phyloP scores from a whole-genome alignment of 1,140 invertebrate genomes.

The Pachyrhynchus sulphureomaculatus region DNA sequence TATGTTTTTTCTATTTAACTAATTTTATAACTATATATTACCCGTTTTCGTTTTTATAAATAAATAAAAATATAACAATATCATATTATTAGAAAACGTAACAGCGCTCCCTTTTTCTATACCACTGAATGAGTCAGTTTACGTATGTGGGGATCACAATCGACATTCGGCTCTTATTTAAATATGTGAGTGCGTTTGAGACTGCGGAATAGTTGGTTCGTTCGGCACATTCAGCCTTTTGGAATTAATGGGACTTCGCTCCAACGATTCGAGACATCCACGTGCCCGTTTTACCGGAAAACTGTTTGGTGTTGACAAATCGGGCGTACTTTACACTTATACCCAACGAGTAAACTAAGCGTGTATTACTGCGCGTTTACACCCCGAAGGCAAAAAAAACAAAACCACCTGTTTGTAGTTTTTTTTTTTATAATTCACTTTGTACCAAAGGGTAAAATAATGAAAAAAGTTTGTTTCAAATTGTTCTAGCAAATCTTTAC shows the following conservation, averaged over 20 bases:
- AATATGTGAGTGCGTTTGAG: slow-evolving; percentile 7
- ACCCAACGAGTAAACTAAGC: slow-evolving; percentile 32
- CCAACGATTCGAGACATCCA: slow-evolving; percentile 32
- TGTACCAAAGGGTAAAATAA: no score
- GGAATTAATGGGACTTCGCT: slow-evolving; percentile 40
- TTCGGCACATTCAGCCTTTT: slow-evolving; percentile 30
- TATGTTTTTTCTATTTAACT: no score
- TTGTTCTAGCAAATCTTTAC: no score
- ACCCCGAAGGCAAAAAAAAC: background rate
- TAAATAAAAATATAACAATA: no score
- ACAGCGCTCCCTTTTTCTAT: no score
- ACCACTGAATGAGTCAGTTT: no score
- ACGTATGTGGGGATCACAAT: background rate
- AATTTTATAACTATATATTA: no score
- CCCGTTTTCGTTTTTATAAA: no score
- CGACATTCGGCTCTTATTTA: background rate
- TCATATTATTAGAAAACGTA: no score
- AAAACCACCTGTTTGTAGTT: slow-evolving; percentile 15
- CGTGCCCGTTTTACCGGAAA: slow-evolving; percentile 47
- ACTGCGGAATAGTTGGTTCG: slow-evolving; percentile 1
- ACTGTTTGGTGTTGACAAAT: slow-evolving; percentile 49
- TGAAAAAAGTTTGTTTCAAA: no score
- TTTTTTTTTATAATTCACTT: background rate
- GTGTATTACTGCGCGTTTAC: slow-evolving; percentile 21
- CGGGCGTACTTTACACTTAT: slow-evolving; percentile 47